Base-by-base conservation (phyloP, 1,140 invertebrate species). In the Drosophila eugracilis region DNA sequence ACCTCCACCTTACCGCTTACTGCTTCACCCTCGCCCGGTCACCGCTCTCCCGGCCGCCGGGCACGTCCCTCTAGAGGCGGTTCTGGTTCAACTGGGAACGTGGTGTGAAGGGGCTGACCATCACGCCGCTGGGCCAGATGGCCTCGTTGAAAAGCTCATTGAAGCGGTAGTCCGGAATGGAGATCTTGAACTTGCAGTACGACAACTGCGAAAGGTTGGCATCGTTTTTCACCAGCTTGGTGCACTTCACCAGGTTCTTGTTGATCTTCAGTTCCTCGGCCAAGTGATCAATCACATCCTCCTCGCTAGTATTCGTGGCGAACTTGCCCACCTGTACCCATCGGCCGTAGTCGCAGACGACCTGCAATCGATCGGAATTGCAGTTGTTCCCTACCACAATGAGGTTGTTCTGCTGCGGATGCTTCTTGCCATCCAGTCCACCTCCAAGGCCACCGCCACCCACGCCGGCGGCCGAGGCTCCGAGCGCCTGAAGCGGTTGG, bases 101-200 rank as follows among this genome's bases (percentile, higher is more conserved):
- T 34, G 89, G 89, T 26, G 89, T 91, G 57, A 91, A 91, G 50
- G 89, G 89, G 48, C 85, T 89, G 52, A 91, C 89, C 89, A 91
- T 91, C 74, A 91, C 89, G 63, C 89, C 89, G 66, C 89, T 91
- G 63, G 89, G 89, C 89, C 89, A 91, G 67, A 91, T 91, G 49
- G 89, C 83, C 81, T 91, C 89, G 65, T 91, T 91, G 89, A 91
- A 91, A 6, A 91, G 89, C 79, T 91, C 89, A 45, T 91, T 91
- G 76, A 91, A 91, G 57, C 89, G 89, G 83, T 91, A 91, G 60
- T 91, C 89, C 54, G 89, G 89, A 52, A 91, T 91, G 74, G 89
- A 91, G 48, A 91, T 91, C 44, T 91, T 91, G 22, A 91, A 91
- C 72, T 91, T 91, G 54, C 89, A 91, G 63, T 91, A 91, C 3